Base-by-base conservation (phyloP, 2,113 vertebrate genomes). In the Ictalurus furcatus region DNA sequence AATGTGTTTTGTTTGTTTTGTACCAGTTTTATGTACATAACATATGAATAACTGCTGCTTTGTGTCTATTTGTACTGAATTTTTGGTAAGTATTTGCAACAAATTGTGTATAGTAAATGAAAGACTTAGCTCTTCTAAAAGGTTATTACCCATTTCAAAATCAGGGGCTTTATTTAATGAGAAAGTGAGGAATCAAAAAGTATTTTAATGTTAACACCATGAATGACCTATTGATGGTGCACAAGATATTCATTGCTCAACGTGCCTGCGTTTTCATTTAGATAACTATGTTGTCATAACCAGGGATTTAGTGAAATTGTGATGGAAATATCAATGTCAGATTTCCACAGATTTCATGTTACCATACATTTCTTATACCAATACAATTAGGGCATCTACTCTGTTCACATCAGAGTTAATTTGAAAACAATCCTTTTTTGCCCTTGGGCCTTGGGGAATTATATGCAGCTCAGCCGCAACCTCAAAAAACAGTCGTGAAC, bases 181-280 rank as follows among this genome's bases (percentile, higher is more conserved):
- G 25, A 12, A 79, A 28, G 13, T 79, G 4, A 54, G 6, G 48
- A 54, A 79, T 52, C 5, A 17, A 25, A n/a, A 65, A 30, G 30
- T 19, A 1, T 71, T 81, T 14, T 25, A 34, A 11, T 81, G 30
- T 83, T 37, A 56, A 54, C 19, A 78, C 8, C 58, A 28, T 37
- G 52, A 73, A 11, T 58, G 71, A 28, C 88, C 90, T 14, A 74
- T 44, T 85, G 85, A 67, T 81, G 88, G 85, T 54, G n/a, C 80
- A 40, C 79, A 34, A 69, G 73, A 52, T 34, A 28, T 61, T 59
- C 16, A 63, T n/a, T 76, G 11, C 28, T 84, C n/a, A 76, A 21
- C 6, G 3, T 58, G n/a, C n/a, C 54, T 82, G 8, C 0, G 37
- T 58, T 59, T 59, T 30, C 17, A 59, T 6, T 78, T 25, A 23